Percentiles rank a stretch among this genome's conserved stretches.
These are phyloP conservation scores for Strigamia crassipes DNA, from an alignment of 2,888 invertebrate species.

Conservation along the genomic window DNA sequence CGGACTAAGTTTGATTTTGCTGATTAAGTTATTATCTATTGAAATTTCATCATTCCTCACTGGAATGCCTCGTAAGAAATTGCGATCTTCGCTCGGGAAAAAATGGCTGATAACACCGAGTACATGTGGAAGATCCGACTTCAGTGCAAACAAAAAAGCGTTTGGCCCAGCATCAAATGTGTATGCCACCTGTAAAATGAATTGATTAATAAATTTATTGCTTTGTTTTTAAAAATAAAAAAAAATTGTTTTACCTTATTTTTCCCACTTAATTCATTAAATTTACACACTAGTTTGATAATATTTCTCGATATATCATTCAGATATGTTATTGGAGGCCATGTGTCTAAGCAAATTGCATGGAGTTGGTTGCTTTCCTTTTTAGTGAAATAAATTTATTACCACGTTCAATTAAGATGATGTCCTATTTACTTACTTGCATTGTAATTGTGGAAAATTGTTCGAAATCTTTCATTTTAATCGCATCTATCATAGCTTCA, in stretches of 20 bases:
- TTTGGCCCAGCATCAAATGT: slow-evolving; percentile 99
- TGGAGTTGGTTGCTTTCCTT: slow-evolving; percentile 95
- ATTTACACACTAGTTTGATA: slow-evolving; percentile 77
- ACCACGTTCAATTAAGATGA: neutral
- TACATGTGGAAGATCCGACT: slow-evolving; percentile 73
- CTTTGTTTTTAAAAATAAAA: neutral
- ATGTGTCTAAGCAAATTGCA: slow-evolving; percentile 89
- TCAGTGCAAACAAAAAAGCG: slow-evolving; percentile 83
- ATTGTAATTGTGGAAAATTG: slow-evolving; percentile 92
- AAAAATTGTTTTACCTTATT: slow-evolving; percentile 64
- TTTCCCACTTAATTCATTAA: slow-evolving; percentile 72
- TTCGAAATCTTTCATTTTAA: slow-evolving; percentile 73
- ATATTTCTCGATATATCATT: slow-evolving; percentile 84
- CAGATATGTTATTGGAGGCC: slow-evolving; percentile 91
- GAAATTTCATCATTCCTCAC: slow-evolving; percentile 53
- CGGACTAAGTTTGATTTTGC: slow-evolving; percentile 55
- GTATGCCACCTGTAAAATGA: slow-evolving; percentile 73
- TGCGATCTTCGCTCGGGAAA: slow-evolving; percentile 67
- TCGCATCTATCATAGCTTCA: slow-evolving; percentile 66
- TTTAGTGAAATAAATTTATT: slow-evolving; percentile 36
- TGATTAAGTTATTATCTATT: neutral
- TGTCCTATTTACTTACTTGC: slow-evolving; percentile 62
- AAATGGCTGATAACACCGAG: slow-evolving; percentile 70
- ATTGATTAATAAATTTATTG: neutral
- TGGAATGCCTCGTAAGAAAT: slow-evolving; percentile 67